These are phyloP conservation scores for Ataeniobius toweri DNA, from an alignment of 2,797 vertebrate species.

Conservation along the genomic window DNA sequence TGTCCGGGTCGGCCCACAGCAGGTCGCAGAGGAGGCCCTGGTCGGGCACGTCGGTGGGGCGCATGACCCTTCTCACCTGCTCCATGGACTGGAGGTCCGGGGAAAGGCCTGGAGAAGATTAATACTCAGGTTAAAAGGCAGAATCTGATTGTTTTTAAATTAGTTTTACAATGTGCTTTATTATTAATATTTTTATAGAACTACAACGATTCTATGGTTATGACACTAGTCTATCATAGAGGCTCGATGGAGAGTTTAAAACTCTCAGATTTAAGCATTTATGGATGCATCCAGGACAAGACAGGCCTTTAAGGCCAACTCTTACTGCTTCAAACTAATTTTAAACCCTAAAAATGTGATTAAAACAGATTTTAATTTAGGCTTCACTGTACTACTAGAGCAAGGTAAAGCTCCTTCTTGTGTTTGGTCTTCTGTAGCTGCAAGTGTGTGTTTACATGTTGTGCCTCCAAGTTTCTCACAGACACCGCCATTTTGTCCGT, in stretches of 20 bases:
- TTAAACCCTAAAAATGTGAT: neutral
- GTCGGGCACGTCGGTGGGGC: constrained; percentile 85
- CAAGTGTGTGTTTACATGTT: constrained; percentile 40
- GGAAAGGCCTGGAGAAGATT: constrained; percentile 73
- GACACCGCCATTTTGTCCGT: constrained; percentile 8
- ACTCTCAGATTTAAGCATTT: neutral
- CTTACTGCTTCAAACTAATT: neutral
- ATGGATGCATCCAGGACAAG: neutral
- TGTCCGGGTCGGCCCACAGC: constrained; percentile 85
- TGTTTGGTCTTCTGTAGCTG: constrained; percentile 16
- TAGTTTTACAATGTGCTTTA: too few species aligned
- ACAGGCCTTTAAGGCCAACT: neutral
- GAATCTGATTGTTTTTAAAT: neutral
- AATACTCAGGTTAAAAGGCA: neutral
- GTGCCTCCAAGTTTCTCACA: neutral
- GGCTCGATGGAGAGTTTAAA: neutral
- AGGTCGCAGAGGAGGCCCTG: constrained; percentile 85
- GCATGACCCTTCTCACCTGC: constrained; percentile 85
- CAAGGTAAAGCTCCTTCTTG: neutral
- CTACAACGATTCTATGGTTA: neutral
- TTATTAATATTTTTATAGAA: neutral
- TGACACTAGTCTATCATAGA: neutral
- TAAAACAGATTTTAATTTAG: neutral
- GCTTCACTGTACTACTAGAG: neutral
- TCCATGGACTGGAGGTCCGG: constrained; percentile 87